A percentile compares a stretch with the other conserved stretches of the same genome.
Conservation (phyloP, 1,140 invertebrate species). For the Wasmannia auropunctata region DNA sequence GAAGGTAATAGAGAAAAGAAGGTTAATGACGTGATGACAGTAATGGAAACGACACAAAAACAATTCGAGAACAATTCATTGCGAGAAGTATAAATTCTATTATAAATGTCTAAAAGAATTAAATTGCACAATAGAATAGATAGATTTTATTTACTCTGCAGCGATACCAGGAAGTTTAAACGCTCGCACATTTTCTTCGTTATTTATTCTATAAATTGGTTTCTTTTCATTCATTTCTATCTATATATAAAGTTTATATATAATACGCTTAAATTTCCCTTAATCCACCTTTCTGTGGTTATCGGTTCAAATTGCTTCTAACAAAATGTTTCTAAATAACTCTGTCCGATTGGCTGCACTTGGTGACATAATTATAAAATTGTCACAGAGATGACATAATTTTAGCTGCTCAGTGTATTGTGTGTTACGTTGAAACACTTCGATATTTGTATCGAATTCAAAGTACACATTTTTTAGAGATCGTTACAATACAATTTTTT, state of each 20-base stretch:
- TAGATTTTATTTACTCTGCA: slow-evolving; percentile 21
- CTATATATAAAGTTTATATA: slow-evolving; percentile 27
- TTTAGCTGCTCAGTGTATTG: neutral
- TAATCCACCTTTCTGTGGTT: neutral
- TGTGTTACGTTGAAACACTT: neutral
- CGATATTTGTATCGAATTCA: neutral
- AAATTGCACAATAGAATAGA: slow-evolving; percentile 21
- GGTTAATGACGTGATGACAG: neutral
- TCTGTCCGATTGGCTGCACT: neutral
- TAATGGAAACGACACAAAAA: neutral
- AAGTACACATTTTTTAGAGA: neutral
- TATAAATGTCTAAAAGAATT: neutral
- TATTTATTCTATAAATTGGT: slow-evolving; percentile 28
- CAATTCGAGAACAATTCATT: neutral
- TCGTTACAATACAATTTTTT: neutral
- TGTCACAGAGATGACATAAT: neutral
- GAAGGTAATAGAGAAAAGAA: neutral
- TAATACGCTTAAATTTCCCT: neutral
- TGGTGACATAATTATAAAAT: slow-evolving; percentile 15
- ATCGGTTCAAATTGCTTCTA: neutral
- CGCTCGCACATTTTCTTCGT: slow-evolving; percentile 19
- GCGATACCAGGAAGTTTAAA: slow-evolving; percentile 17
- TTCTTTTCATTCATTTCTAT: slow-evolving; percentile 26
- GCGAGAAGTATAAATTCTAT: neutral
- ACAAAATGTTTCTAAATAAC: slow-evolving; percentile 10